These are phyloP conservation scores for Idaea dimidiata DNA, from an alignment of 2,888 invertebrate species.

Conservation along the genomic window DNA sequence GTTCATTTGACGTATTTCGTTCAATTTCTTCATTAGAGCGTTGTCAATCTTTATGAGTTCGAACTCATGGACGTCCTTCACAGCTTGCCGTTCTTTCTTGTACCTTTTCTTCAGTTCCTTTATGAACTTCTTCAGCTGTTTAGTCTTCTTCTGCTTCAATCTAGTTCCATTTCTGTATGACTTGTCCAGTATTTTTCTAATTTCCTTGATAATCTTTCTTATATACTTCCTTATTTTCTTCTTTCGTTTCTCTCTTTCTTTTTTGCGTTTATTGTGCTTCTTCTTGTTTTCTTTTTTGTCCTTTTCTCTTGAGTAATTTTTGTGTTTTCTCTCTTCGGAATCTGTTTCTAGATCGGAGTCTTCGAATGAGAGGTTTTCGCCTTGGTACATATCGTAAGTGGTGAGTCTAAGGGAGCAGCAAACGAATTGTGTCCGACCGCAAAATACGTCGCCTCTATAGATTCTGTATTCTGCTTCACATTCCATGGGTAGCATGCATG, in stretches of 20 bases:
- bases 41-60: constrained; percentile 53
- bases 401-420: constrained; percentile 60
- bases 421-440: constrained; percentile 59
- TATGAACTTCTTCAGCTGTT: constrained; percentile 58
- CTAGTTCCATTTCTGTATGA: constrained; percentile 54
- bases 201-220: constrained; percentile 49
- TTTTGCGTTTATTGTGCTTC: constrained; percentile 26
- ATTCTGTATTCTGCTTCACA: constrained; percentile 48
- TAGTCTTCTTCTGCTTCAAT: constrained; percentile 55
- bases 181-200: constrained; percentile 51
- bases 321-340: constrained; percentile 42
- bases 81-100: constrained; percentile 51
- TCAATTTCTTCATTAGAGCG: constrained; percentile 38
- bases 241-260: constrained; percentile 46
- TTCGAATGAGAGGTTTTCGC: constrained; percentile 61
- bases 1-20: constrained; percentile 48
- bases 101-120: constrained; percentile 56
- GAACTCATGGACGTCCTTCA: constrained; percentile 53
- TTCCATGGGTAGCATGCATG: constrained; percentile 69
- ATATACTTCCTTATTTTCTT: constrained; percentile 54
- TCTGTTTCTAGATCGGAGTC: constrained; percentile 51
- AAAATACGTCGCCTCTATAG: constrained; percentile 45
- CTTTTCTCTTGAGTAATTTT: constrained; percentile 29
- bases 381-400: constrained; percentile 63
- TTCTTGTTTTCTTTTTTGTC: constrained; percentile 28